Percentiles rank a stretch among this genome's conserved stretches.
Evolutionary conservation across 2,113 vertebrate species (phyloP).

Genomic region (Triplophysa rosa): DNA sequence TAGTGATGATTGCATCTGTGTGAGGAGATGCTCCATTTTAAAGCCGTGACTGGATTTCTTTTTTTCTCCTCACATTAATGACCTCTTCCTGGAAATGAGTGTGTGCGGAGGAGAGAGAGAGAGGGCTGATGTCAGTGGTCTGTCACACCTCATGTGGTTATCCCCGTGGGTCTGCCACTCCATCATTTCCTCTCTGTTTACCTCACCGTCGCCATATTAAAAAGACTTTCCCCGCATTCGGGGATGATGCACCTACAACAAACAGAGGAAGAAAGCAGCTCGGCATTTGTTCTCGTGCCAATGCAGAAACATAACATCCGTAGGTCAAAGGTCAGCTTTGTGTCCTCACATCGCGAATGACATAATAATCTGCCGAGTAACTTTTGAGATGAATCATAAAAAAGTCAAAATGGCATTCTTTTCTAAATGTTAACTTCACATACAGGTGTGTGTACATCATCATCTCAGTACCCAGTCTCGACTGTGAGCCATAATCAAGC

Average conservation of each 20-base stretch:
- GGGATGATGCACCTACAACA: slow-evolving; percentile 26
- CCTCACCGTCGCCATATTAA: slow-evolving; percentile 57
- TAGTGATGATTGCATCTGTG: slow-evolving; percentile 62
- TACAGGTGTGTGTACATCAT: slow-evolving; percentile 9
- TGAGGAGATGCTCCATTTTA: slow-evolving; percentile 67
- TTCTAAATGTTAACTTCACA: too few relatives aligned
- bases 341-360: neutral
- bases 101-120: slow-evolving; percentile 32
- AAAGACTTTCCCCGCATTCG: slow-evolving; percentile 7
- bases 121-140: slow-evolving; percentile 58
- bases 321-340: slow-evolving; percentile 30
- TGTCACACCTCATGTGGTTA: slow-evolving; percentile 55
- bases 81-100: slow-evolving; percentile 70
- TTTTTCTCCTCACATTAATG: slow-evolving; percentile 73
- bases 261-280: neutral
- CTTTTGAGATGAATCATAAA: neutral
- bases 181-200: slow-evolving; percentile 58
- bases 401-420: neutral
- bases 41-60: slow-evolving; percentile 66
- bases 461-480: slow-evolving; percentile 14
- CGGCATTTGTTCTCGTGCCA: neutral
- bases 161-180: slow-evolving; percentile 51
- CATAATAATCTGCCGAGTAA: neutral
- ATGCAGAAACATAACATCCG: neutral
- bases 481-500: slow-evolving; percentile 58